A percentile compares a stretch with the other conserved stretches of the same genome.
These are phyloP conservation scores for Naja naja DNA, from an alignment of 2,113 vertebrate species.

Conservation along the genomic window DNA sequence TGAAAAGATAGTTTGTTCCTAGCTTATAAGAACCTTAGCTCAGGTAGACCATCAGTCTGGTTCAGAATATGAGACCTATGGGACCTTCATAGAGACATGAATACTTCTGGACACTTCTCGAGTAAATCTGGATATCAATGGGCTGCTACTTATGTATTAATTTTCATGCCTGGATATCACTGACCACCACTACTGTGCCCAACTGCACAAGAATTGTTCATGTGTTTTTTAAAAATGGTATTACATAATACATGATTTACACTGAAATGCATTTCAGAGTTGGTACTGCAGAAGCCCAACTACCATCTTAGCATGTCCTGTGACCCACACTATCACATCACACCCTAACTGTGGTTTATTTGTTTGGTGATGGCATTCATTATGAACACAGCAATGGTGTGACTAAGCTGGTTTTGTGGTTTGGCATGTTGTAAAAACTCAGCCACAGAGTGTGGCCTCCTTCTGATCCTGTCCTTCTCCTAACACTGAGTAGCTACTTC, in stretches of 20 bases:
- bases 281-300: not conserved
- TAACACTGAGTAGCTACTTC: slow-evolving; percentile 26
- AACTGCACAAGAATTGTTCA: not conserved
- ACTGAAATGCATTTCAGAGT: not conserved
- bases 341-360: not conserved
- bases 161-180: not conserved
- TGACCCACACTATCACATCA: not conserved
- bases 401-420: not conserved
- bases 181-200: no score
- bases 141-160: not conserved
- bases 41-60: not conserved
- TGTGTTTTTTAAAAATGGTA: not conserved
- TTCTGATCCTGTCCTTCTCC: not conserved
- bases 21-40: not conserved
- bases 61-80: not conserved
- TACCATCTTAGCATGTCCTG: not conserved
- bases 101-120: not conserved
- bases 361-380: not conserved
- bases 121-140: not conserved
- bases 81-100: not conserved
- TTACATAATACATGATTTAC: not conserved
- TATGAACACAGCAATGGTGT: not conserved
- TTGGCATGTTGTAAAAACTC: not conserved
- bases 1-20: not conserved
- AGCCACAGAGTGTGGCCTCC: no score